Base-by-base conservation (phyloP, 2,797 vertebrate species). In the Enteromius treurensis region DNA sequence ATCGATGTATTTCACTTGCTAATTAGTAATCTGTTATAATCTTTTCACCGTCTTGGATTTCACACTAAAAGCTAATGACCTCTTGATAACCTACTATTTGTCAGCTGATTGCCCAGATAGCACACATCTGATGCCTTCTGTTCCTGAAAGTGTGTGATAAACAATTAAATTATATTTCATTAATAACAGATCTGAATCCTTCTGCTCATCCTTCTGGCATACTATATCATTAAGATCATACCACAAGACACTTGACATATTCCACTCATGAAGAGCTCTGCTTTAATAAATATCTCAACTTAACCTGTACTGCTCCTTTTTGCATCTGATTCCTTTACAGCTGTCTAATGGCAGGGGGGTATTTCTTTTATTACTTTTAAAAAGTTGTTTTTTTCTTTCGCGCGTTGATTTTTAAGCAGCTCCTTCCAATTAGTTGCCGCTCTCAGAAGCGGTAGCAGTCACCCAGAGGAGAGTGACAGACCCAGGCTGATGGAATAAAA, bases 361-460 rank as follows among this genome's bases (percentile, higher is more conserved):
- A 70, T 37, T 71, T 60, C 14, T 83, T 60, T 51, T 62, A 69
- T 62, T 77, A 58, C 74, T 34, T 58, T n/a, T 4, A 4, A 62
- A 71, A 79, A 10, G 3, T 1, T 21, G 21, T 81, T 77, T 40
- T 67, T 37, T 21, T 17, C n/a, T 60, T 42, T 29, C 21, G 13
- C 4, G 2, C 76, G 23, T 73, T 47, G 80, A 64, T 70, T 82
- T 82, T 65, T 69, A 83, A 82, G 23, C 60, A 60, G 69, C 65
- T 79, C 51, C 29, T 69, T 78, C 67, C 80, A 82, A 80, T 70
- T 81, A 81, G 65, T 64, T 77, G n/a, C 53, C 19, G 5, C 29
- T 78, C 21, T 69, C 40, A 60, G 58, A 40, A 55, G 51, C 45
- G 53, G 21, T 51, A 64, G 55, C 79, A 64, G 45, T 71, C 45